phyloP scores from a whole-genome alignment of 2,113 vertebrate genomes.

The Caranx melampygus region DNA sequence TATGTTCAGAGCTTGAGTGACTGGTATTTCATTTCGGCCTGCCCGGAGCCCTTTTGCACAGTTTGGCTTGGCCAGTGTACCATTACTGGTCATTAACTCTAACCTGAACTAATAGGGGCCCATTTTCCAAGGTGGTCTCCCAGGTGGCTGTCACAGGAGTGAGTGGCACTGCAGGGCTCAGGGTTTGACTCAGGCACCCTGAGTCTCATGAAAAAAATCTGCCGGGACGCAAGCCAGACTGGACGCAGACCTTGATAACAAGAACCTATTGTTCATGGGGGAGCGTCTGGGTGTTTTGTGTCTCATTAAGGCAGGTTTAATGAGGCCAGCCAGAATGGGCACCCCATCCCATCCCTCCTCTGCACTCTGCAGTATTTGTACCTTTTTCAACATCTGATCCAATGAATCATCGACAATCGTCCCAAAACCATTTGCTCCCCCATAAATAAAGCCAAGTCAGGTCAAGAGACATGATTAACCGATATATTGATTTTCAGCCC shows the following conservation, averaged over 20 bases:
- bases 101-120: slow-evolving; percentile 83
- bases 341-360: slow-evolving; percentile 35
- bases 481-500: not conserved
- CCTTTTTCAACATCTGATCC: slow-evolving; percentile 19
- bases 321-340: slow-evolving; percentile 51
- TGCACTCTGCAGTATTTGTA: slow-evolving; percentile 16
- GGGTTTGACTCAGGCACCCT: slow-evolving; percentile 48
- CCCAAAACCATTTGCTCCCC: not conserved
- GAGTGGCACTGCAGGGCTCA: slow-evolving; percentile 59
- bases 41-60: slow-evolving; percentile 65
- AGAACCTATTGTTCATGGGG: slow-evolving; percentile 67
- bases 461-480: not conserved
- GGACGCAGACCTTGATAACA: slow-evolving; percentile 62
- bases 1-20: slow-evolving; percentile 79
- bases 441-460: not conserved
- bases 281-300: slow-evolving; percentile 59
- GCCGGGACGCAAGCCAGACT: slow-evolving; percentile 51
- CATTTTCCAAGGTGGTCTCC: slow-evolving; percentile 83
- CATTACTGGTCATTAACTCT: slow-evolving; percentile 84
- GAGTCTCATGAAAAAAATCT: slow-evolving; percentile 60
- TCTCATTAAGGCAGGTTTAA: slow-evolving; percentile 70
- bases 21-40: slow-evolving; percentile 80
- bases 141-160: slow-evolving; percentile 74
- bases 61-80: slow-evolving; percentile 78
- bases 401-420: slow-evolving; percentile 7